These are phyloP conservation scores for Rotaria macrura DNA, from an alignment of 2,888 invertebrate species.

Conservation along the genomic window DNA sequence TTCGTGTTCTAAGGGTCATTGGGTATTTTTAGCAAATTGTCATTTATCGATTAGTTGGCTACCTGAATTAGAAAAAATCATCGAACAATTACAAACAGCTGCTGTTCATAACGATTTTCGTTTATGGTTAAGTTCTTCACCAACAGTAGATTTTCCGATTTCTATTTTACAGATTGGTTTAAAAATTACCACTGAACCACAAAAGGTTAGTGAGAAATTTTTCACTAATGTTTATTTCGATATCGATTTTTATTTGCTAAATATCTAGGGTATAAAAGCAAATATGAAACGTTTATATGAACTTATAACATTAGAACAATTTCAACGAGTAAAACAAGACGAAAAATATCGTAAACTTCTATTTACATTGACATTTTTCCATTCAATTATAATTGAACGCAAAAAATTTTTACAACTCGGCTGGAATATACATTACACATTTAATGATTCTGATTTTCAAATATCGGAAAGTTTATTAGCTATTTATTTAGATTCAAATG, in stretches of 20 bases:
- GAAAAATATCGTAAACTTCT: slow-evolving; percentile 61
- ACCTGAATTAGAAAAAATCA: slow-evolving; percentile 67
- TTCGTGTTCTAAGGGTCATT: slow-evolving; percentile 56
- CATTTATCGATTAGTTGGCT: slow-evolving; percentile 77
- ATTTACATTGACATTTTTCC: slow-evolving; percentile 73
- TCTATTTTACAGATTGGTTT: slow-evolving; percentile 71
- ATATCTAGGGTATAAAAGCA: slow-evolving; percentile 64
- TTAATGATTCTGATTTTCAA: slow-evolving; percentile 81
- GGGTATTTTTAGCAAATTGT: slow-evolving; percentile 80
- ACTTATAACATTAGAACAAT: background rate
- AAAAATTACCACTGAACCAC: slow-evolving; percentile 85
- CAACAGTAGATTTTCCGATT: slow-evolving; percentile 72
- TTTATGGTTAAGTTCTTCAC: slow-evolving; percentile 77
- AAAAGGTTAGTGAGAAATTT: slow-evolving; percentile 53
- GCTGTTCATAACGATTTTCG: slow-evolving; percentile 69
- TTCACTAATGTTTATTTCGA: background rate
- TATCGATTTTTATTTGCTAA: background rate
- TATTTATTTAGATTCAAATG: slow-evolving; percentile 72
- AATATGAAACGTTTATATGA: slow-evolving; percentile 72
- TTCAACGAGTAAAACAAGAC: background rate
- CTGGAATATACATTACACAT: slow-evolving; percentile 77
- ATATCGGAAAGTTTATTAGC: slow-evolving; percentile 62
- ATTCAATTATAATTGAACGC: slow-evolving; percentile 69
- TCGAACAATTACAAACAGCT: slow-evolving; percentile 64
- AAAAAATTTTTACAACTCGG: slow-evolving; percentile 76